A percentile compares a stretch with the other conserved stretches of the same genome.
Conservation (phyloP, 2,888 invertebrate genomes). For the Bellardia bayeri region DNA sequence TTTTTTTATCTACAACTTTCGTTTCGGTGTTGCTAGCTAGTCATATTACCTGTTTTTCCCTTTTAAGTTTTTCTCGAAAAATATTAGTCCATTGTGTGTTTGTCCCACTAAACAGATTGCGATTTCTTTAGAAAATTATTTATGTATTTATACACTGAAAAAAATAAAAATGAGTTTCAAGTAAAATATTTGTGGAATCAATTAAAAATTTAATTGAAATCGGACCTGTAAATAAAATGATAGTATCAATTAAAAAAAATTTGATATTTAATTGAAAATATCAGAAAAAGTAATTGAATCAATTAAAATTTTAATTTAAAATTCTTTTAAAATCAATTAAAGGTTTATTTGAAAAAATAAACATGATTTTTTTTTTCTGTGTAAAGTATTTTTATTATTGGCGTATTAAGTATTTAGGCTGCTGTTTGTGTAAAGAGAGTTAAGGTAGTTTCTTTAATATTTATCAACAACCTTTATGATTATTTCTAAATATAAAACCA, state of each 20-base stretch:
- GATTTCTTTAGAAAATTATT: constrained; percentile 48
- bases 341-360: too few species aligned
- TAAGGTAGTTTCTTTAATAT: background rate
- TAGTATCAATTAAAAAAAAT: too few species aligned
- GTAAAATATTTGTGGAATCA: too few species aligned
- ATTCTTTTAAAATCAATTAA: too few species aligned
- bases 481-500: constrained; percentile 1
- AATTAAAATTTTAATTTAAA: too few species aligned
- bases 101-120: constrained; percentile 13
- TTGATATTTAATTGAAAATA: too few species aligned
- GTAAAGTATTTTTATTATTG: background rate
- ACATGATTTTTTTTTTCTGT: too few species aligned
- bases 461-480: background rate
- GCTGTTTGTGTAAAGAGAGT: background rate
- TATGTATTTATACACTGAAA: constrained; percentile 10
- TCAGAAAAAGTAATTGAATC: too few species aligned
- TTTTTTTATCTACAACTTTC: constrained; percentile 43
- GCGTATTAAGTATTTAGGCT: constrained; percentile 9
- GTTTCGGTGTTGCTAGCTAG: background rate
- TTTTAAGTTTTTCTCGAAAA: constrained; percentile 14
- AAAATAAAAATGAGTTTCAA: too few species aligned
- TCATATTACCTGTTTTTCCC: constrained; percentile 8
- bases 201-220: too few species aligned
- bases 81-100: background rate
- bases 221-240: too few species aligned